Evolutionary conservation across 2,113 vertebrate genomes (phyloP), one percentile per base, ranked within the genome.

Genomic region (Carollia perspicillata): DNA sequence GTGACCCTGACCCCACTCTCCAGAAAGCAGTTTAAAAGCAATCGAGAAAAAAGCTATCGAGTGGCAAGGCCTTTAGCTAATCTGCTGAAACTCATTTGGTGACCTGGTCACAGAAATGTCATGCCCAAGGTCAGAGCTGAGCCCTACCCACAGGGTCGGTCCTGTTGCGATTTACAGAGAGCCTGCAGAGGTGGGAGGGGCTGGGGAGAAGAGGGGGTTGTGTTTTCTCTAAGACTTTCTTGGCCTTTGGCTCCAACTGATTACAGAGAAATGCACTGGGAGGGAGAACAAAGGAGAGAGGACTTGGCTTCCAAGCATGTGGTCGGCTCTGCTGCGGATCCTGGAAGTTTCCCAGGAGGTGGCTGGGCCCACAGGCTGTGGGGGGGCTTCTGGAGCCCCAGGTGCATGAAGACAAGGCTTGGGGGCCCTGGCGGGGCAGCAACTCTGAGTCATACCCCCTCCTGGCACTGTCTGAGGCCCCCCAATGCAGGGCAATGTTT

Each of bases 221-320:
- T 78, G 77, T 96, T 95, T 93, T 94, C 86, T 93, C 87, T 55
- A 58, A 89, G 86, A 20, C 83, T 78, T 23, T 55, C 86, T 91
- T 89, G 96, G 95, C 89, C 79, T 74, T 68, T 44, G 83, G 86
- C 89, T 89, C 42, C 8, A 4, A 79, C 96, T 83, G 96, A 96
- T 97, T 83, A 94, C 79, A 94, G 92, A 95, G 89, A 68, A 74
- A 72, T 37, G 87, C 6, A 2, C 49, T 47, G 77, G 96, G 96
- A 95, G 68, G 60, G 66, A 97, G 96, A 96, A 97, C 97, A 97
- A 97, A 97, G 97, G 1, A 7, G 68, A 26, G 30, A 51, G 89
- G 40, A 66, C 89, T 95, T 94, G 96, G 95, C 96, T 42, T 47
- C 49, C 37, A 51, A 89, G 26, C 96, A 69, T 26, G 89, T 69